phyloP scores from a whole-genome alignment of 2,888 invertebrate species.

The Orthosia gothica region DNA sequence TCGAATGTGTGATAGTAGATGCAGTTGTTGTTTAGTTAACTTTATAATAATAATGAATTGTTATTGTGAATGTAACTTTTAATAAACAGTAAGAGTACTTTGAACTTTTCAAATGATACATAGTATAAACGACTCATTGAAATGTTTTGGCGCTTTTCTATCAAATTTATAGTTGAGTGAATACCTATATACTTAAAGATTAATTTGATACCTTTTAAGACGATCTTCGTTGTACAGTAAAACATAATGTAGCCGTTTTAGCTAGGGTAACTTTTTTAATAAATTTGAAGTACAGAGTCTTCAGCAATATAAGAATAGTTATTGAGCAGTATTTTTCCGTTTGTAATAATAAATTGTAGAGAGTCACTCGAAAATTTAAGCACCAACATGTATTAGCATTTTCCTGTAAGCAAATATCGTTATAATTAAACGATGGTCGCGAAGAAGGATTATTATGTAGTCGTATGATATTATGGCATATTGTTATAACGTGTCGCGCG shows the following conservation, averaged over 20 bases:
- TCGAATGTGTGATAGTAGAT: conserved; percentile 92
- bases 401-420: conserved; percentile 80
- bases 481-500: conserved; percentile 68
- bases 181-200: conserved; percentile 66
- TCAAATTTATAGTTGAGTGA: conserved; percentile 82
- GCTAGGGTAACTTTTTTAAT: conserved; percentile 91
- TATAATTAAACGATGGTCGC: conserved; percentile 72
- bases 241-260: conserved; percentile 89
- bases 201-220: conserved; percentile 84
- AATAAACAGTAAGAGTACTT: conserved; percentile 86
- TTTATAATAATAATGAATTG: conserved; percentile 89
- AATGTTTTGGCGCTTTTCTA: conserved; percentile 83
- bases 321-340: conserved; percentile 83
- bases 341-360: conserved; percentile 81
- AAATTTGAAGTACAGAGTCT: conserved; percentile 85
- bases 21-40: conserved; percentile 92
- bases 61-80: conserved; percentile 91
- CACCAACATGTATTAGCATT: conserved; percentile 87
- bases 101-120: conserved; percentile 84
- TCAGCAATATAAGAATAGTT: conserved; percentile 84
- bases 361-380: conserved; percentile 83
- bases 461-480: conserved; percentile 68
- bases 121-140: conserved; percentile 76
- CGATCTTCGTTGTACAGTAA: conserved; percentile 89
- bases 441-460: conserved; percentile 69